These are phyloP conservation scores for Percopsis transmontana DNA, from an alignment of 2,113 vertebrate genomes.

Conservation along the genomic window DNA sequence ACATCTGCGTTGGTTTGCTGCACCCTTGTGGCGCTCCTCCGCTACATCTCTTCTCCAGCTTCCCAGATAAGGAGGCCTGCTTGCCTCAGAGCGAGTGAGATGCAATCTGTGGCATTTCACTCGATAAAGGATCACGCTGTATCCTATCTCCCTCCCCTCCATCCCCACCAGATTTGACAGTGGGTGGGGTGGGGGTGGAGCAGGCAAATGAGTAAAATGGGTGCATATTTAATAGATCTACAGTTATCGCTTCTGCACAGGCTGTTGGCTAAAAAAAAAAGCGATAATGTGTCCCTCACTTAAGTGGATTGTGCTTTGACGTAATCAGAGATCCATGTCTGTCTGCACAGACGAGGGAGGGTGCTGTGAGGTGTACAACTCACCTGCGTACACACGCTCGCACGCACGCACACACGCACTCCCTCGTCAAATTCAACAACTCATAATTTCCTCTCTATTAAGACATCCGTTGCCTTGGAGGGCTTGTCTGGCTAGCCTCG, in stretches of 20 bases:
- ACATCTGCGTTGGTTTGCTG: constrained; percentile 75
- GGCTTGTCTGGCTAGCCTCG: constrained; percentile 30
- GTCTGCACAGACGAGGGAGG: constrained; percentile 6
- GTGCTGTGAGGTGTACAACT: constrained; percentile 10
- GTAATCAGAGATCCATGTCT: constrained; percentile 9
- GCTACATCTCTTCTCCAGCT: constrained; percentile 59
- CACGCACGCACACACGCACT: constrained; percentile 12
- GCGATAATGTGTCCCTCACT: background rate
- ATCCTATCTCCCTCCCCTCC: background rate
- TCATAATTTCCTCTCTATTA: constrained; percentile 55
- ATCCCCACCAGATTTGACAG: constrained; percentile 22
- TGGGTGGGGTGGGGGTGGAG: background rate
- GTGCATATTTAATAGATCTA: constrained; percentile 24
- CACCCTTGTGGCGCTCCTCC: constrained; percentile 71
- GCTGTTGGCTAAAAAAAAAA: background rate
- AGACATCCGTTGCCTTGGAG: constrained; percentile 48
- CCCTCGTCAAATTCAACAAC: constrained; percentile 13
- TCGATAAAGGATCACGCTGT: constrained; percentile 49
- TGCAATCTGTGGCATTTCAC: constrained; percentile 62
- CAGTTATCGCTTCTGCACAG: constrained; percentile 33
- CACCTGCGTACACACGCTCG: background rate
- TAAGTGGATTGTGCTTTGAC: background rate
- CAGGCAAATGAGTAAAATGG: constrained; percentile 21
- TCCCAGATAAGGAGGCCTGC: constrained; percentile 56
- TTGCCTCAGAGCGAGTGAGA: constrained; percentile 53